Evolutionary conservation across 2,797 vertebrate genomes (phyloP).

Genomic region (Rallus crepitans): DNA sequence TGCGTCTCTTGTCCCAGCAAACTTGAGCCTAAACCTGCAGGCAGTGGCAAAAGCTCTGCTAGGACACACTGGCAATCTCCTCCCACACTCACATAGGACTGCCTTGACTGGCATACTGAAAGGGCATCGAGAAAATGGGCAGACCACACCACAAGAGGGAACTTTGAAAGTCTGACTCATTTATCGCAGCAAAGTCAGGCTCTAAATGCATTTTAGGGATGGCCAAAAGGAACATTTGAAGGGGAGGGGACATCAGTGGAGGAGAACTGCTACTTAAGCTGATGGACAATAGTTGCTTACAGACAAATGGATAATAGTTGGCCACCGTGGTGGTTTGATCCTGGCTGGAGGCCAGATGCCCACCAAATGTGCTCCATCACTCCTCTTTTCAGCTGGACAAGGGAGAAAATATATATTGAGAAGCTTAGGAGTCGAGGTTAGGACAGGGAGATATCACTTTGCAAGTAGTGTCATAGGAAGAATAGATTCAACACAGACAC

Average conservation of each 20-base stretch:
- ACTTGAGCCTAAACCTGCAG: background rate
- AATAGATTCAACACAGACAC: no score
- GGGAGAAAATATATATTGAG: no score
- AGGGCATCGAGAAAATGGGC: background rate
- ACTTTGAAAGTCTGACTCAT: background rate
- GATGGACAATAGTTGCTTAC: background rate
- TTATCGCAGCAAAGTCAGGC: background rate
- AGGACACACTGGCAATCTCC: background rate
- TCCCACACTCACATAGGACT: background rate
- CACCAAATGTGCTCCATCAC: no score
- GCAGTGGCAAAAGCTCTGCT: background rate
- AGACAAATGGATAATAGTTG: background rate
- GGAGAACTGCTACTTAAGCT: background rate
- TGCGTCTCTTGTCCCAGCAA: accelerated
- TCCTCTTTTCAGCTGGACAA: no score
- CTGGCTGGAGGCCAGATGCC: no score
- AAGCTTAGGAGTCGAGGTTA: no score
- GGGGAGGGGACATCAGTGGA: accelerated
- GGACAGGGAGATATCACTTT: no score
- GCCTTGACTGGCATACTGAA: background rate
- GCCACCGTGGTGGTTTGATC: background rate
- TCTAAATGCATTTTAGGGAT: background rate
- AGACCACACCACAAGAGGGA: background rate
- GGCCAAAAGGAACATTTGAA: background rate
- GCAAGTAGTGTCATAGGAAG: no score